Base-by-base conservation (phyloP, 2,797 vertebrate genomes). In the Xenopus petersii region DNA sequence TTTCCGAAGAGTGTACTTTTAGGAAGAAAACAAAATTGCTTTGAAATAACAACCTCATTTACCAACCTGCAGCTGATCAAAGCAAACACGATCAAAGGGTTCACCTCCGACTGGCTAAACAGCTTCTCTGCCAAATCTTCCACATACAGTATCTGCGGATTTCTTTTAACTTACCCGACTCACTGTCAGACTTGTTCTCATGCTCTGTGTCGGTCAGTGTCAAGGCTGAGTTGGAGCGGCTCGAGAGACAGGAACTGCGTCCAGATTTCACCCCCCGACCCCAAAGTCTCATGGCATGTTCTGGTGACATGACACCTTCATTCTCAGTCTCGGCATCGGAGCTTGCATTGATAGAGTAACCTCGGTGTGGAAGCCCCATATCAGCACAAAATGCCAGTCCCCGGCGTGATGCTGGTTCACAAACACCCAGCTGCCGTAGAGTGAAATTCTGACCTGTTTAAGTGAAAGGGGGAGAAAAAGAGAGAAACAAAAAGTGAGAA, bases 151-250 rank as follows among this genome's bases (percentile, higher is more conserved):
- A 17, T 56, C 54, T 56, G 54, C 9, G 17, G 5, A 8, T 16
- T 56, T 56, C 13, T 17, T 24, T 60, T 24, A 46, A 95, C 97
- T 98, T 92, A 99, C 98, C 96, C 33, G 86, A 94, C 82, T 98
- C 97, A 77, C 93, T 96, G 92, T 98, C 96, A 11, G 94, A 98
- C 89, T 96, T 98, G 94, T 98, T 98, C 80, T 98, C 98, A 1
- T 96, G 96, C 86, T 99, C 96, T 0, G 95, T 98, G 88, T 99
- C 98, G 36, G 96, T 97, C 88, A 99, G 94, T 16, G 97, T 98
- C 84, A 99, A 94, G 72, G 92, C 95, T 0, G 97, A 99, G 92
- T 98, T 98, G 82, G 96, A 98, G 84, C 95, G 96, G 74, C 97
- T 99, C 70, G 98, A 98, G 77, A 96, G 93, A 87, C 94, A 97